These are phyloP conservation scores for Phenganax marumi DNA, from an alignment of 92 coral and sea anemone genomes.

Conservation along the genomic window DNA sequence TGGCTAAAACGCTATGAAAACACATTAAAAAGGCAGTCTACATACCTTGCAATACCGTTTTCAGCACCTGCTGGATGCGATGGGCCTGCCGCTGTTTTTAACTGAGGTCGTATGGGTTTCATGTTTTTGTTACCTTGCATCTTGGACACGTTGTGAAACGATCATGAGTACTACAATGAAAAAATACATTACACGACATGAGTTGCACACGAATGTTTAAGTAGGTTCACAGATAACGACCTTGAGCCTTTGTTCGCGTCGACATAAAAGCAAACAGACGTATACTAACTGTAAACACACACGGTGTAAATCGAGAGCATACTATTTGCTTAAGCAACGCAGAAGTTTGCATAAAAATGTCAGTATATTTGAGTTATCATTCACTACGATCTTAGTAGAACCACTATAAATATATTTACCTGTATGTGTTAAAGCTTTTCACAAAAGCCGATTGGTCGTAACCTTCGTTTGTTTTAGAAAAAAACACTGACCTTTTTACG, in stretches of 20 bases:
- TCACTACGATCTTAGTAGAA: background rate
- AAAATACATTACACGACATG: conserved; percentile 6
- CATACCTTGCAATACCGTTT: conserved; percentile 28
- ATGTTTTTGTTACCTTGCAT: conserved; percentile 5
- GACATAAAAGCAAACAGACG: conserved; percentile 24
- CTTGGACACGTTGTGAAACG: background rate
- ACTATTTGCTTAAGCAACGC: background rate
- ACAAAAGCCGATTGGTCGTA: background rate
- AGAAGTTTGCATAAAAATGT: background rate
- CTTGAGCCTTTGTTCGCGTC: conserved; percentile 13
- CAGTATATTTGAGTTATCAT: background rate
- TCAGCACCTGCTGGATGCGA: conserved; percentile 8
- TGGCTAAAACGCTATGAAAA: background rate
- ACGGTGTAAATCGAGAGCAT: background rate
- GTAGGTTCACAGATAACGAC: conserved; percentile 19
- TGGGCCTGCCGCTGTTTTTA: conserved; percentile 6
- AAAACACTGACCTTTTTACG: too few relatives aligned
- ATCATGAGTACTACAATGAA: background rate
- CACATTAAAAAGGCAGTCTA: background rate
- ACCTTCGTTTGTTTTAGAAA: background rate
- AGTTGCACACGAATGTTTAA: conserved; percentile 21
- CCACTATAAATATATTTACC: background rate
- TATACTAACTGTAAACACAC: conserved; percentile 34
- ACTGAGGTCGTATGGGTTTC: background rate
- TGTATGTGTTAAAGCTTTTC: background rate